phyloP scores from a whole-genome alignment of 1,140 invertebrate genomes.

The Ladona fulva region DNA sequence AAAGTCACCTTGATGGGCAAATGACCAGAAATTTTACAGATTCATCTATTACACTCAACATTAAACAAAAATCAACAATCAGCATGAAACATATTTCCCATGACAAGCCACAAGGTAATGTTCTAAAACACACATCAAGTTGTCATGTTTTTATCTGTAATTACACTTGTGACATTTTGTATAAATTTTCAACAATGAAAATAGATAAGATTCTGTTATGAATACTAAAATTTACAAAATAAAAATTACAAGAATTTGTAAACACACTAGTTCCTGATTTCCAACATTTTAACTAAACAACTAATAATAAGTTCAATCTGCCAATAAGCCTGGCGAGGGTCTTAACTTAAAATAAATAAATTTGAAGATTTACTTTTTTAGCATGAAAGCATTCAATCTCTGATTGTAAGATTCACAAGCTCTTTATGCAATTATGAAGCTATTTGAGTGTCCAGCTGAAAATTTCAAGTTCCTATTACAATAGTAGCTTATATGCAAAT shows the following conservation, averaged over 20 bases:
- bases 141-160: neutral
- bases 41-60: neutral
- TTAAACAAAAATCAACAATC: neutral
- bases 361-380: neutral
- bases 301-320: neutral
- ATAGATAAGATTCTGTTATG: neutral
- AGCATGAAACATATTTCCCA: neutral
- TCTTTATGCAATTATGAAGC: neutral
- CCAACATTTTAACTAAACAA: neutral
- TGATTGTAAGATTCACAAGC: neutral
- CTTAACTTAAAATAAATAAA: neutral
- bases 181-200: neutral
- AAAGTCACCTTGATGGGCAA: too few species aligned
- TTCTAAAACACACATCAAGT: neutral
- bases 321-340: neutral
- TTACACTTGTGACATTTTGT: neutral
- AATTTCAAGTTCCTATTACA: neutral
- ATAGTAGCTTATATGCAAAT: neutral
- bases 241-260: neutral
- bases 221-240: conserved; percentile 1
- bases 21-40: too few species aligned
- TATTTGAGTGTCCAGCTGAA: too few species aligned
- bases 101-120: neutral
- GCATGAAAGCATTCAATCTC: neutral
- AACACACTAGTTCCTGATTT: neutral